Conservation (phyloP, 1,140 invertebrate species). For the Apocrypta bakeri region DNA sequence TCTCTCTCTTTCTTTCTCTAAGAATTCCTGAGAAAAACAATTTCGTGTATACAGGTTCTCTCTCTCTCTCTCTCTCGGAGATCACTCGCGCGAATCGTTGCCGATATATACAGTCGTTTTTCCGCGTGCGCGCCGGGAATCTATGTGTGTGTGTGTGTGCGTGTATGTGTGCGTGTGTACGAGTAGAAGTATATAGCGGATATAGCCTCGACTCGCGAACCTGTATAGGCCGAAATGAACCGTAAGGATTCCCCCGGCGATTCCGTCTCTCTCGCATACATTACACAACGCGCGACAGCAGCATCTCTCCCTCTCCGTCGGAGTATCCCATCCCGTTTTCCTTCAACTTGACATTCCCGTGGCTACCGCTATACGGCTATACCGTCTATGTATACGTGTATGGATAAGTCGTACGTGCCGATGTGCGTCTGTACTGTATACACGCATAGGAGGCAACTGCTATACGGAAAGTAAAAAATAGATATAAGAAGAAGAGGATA, state of each 20-base stretch:
- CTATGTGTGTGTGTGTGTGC: neutral
- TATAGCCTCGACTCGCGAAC: slow-evolving; percentile 22
- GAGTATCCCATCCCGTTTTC: neutral
- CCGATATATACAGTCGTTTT: neutral
- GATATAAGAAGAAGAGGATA: neutral
- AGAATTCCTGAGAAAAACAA: neutral
- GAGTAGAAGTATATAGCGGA: neutral
- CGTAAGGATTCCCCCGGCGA: slow-evolving; percentile 35
- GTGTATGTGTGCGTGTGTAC: too few species aligned
- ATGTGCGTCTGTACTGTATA: neutral
- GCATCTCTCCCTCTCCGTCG: slow-evolving; percentile 4
- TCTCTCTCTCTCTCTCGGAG: neutral
- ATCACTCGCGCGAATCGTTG: neutral
- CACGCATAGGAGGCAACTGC: neutral
- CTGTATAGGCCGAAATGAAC: slow-evolving; percentile 39
- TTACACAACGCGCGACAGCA: slow-evolving; percentile 6
- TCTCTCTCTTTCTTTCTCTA: too few species aligned
- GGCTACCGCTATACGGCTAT: neutral
- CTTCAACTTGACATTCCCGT: slow-evolving; percentile 41
- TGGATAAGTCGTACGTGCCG: neutral
- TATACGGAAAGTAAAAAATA: neutral
- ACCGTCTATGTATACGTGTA: neutral
- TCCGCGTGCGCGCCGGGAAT: neutral
- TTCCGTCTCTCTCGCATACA: slow-evolving; percentile 16
- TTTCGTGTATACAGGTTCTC: neutral